A percentile compares a stretch with the other conserved stretches of the same genome.
Evolutionary conservation across 1,140 invertebrate species (phyloP).

Genomic region (Paraescarpia echinospica): DNA sequence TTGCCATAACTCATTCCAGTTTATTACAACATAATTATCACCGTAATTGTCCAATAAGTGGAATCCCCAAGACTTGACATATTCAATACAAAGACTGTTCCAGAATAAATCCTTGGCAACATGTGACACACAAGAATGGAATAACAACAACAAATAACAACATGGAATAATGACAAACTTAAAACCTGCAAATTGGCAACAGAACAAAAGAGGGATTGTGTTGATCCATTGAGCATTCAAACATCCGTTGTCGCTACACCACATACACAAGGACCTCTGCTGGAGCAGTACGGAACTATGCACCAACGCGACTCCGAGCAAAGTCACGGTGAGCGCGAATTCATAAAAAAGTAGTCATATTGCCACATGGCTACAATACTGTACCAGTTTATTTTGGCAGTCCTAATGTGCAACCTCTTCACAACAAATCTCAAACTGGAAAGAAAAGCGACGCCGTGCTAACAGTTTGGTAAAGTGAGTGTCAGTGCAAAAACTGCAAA

Average conservation of each 20-base stretch:
- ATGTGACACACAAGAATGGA: background rate
- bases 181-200: background rate
- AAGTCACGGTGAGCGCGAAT: background rate
- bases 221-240: background rate
- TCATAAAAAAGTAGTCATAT: background rate
- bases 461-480: background rate
- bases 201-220: background rate
- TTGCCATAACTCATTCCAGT: background rate
- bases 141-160: background rate
- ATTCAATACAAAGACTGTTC: background rate
- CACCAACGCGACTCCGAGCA: background rate
- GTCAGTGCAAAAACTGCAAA: background rate
- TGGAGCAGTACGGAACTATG: background rate
- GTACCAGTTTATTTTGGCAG: background rate
- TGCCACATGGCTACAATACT: background rate
- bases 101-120: background rate
- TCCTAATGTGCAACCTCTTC: background rate
- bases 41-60: background rate
- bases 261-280: background rate
- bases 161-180: too few species aligned
- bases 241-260: background rate
- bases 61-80: background rate
- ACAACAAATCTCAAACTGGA: constrained; percentile 1
- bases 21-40: background rate
- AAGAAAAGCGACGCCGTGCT: background rate